Conservation (phyloP, 2,888 invertebrate species). For the Ethmia dodecea region DNA sequence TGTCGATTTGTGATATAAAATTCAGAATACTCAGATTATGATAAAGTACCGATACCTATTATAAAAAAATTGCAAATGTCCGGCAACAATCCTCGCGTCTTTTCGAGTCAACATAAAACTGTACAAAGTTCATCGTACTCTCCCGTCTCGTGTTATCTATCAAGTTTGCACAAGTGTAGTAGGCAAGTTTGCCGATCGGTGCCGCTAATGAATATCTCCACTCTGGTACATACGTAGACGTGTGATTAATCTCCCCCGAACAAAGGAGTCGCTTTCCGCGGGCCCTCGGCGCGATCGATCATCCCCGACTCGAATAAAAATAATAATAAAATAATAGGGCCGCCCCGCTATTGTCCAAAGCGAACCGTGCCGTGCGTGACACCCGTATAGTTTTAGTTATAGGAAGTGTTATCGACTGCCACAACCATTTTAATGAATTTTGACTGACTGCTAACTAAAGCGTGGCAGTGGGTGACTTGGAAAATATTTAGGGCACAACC, state of each 20-base stretch:
- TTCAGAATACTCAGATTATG: too few relatives aligned
- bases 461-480: too few relatives aligned
- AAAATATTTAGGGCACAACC: too few relatives aligned
- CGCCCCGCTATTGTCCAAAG: slow-evolving; percentile 58
- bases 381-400: slow-evolving; percentile 20
- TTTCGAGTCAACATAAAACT: not conserved
- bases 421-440: slow-evolving; percentile 7
- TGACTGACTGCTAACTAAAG: slow-evolving; percentile 3
- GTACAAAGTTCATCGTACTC: slow-evolving; percentile 10
- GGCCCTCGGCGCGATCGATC: slow-evolving; percentile 66
- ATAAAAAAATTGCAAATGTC: too few relatives aligned
- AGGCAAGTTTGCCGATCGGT: slow-evolving; percentile 33
- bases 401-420: slow-evolving; percentile 1
- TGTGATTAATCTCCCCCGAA: slow-evolving; percentile 70
- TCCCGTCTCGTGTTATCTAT: slow-evolving; percentile 22
- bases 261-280: slow-evolving; percentile 66
- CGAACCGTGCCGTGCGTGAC: slow-evolving; percentile 61
- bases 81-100: too few relatives aligned
- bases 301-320: slow-evolving; percentile 69
- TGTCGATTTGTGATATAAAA: too few relatives aligned
- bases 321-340: slow-evolving; percentile 69
- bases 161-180: slow-evolving; percentile 14
- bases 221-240: slow-evolving; percentile 46
- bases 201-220: slow-evolving; percentile 62
- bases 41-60: too few relatives aligned